Evolutionary conservation across 2,888 invertebrate genomes (phyloP).

Genomic region (Sesia apiformis): DNA sequence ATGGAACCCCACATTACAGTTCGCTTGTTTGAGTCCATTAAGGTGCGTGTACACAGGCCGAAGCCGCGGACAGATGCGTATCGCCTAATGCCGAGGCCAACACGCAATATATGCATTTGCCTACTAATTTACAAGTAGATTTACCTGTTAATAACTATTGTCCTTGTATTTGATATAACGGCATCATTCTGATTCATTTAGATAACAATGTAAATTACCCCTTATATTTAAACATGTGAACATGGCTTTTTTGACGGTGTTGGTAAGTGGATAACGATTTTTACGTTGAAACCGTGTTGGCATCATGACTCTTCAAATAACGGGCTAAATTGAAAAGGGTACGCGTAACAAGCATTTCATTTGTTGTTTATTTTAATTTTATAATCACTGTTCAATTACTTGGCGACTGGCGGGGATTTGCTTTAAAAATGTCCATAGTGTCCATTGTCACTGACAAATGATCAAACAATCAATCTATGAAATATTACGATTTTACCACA

Average conservation of each 20-base stretch:
- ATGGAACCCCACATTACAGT: constrained; percentile 25
- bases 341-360: no score
- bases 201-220: neutral
- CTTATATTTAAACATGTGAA: neutral
- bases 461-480: no score
- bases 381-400: no score
- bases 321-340: no score
- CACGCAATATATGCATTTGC: constrained; percentile 50
- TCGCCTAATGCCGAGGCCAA: constrained; percentile 20
- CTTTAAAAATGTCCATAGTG: no score
- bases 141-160: constrained; percentile 12
- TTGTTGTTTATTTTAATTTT: no score
- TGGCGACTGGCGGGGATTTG: no score
- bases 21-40: constrained; percentile 57
- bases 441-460: no score
- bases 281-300: no score
- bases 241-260: neutral
- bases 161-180: constrained; percentile 11
- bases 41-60: constrained; percentile 28
- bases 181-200: neutral
- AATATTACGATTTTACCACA: no score
- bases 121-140: constrained; percentile 21
- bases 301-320: no score
- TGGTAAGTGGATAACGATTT: neutral
- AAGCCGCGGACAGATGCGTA: constrained; percentile 20